Base-by-base conservation (phyloP, 2,797 vertebrate genomes). In the Tokudaia muenninki region DNA sequence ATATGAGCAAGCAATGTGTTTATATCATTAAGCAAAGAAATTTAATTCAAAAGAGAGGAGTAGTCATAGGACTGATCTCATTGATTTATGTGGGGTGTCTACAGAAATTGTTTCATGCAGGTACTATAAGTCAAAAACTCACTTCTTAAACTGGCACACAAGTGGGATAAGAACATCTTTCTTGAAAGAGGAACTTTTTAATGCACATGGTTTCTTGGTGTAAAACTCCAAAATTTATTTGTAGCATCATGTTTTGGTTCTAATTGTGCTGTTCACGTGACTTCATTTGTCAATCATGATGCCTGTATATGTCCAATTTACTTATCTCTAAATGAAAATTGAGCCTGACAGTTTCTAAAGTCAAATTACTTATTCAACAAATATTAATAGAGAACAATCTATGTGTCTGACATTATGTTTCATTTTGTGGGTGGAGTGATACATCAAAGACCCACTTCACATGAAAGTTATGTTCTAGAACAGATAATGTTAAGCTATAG, bases 311-410 rank as follows among this genome's bases (percentile, higher is more conserved):
- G 8, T 65, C 31, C 57, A 82, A 41, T 65, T 83, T 93, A 61
- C 55, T 96, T 29, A 94, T 22, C 70, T 96, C 17, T 67, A 84
- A 77, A 88, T 95, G 34, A 74, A 96, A 86, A 31, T 37, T 95
- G 19, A 91, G 84, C 19, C 79, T 87, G 34, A 95, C 44, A 24
- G 74, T 22, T 34, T 95, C 47, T 70, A 91, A 75, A 59, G 65
- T 57, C 50, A 89, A 82, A 72, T 84, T 1, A 94, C 29, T 91
- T 87, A 89, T 83, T 94, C 13, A 79, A 70, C 44, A 95, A 74
- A 63, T 90, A 90, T 90, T 82, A 88, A 59, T 26, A 41, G 14
- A 61, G 7, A n/a, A 59, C 5, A n/a, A 75, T 26, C 47, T 86
- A 90, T 61, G 6, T 79, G 6, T 11, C 41, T 82, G 57, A 67